A percentile compares a stretch with the other conserved stretches of the same genome.
Conservation (phyloP, 1,140 invertebrate species). For the Diabrotica undecimpunctata region DNA sequence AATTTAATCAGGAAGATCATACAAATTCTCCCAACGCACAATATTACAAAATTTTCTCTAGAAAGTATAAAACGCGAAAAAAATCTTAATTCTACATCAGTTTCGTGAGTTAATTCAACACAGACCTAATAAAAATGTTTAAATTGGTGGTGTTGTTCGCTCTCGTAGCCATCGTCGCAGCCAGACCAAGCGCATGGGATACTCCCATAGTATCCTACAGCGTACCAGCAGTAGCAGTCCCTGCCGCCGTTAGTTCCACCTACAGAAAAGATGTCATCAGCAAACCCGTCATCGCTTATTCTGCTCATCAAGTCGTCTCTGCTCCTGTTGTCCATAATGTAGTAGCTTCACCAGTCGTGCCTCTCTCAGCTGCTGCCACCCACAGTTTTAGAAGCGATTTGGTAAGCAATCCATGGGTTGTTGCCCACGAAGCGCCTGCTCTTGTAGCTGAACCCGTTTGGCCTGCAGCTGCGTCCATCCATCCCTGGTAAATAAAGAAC, state of each 20-base stretch:
- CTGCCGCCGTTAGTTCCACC: constrained; percentile 23
- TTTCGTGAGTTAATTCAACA: constrained; percentile 17
- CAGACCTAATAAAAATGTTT: constrained; percentile 37
- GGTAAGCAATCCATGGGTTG: background rate
- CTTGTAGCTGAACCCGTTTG: too few relatives aligned
- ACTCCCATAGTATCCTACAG: background rate
- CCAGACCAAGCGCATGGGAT: constrained; percentile 23
- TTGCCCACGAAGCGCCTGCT: background rate
- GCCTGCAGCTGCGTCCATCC: too few relatives aligned
- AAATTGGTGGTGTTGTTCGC: constrained; percentile 39
- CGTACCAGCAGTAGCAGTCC: background rate
- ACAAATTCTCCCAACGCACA: too few relatives aligned
- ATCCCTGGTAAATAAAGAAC: too few relatives aligned
- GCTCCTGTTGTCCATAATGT: constrained; percentile 14
- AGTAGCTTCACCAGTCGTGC: background rate
- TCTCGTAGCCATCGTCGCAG: constrained; percentile 30
- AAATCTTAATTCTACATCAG: too few relatives aligned
- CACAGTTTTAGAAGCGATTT: constrained; percentile 6
- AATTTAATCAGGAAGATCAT: too few relatives aligned
- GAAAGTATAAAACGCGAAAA: too few relatives aligned
- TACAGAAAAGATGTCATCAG: constrained; percentile 28
- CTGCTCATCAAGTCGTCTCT: constrained; percentile 20
- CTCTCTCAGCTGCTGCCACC: background rate
- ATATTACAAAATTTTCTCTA: too few relatives aligned
- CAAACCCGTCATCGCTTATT: constrained; percentile 20